Evolutionary conservation across 2,888 invertebrate genomes (phyloP).

Genomic region (Nesidiocoris tenuis): DNA sequence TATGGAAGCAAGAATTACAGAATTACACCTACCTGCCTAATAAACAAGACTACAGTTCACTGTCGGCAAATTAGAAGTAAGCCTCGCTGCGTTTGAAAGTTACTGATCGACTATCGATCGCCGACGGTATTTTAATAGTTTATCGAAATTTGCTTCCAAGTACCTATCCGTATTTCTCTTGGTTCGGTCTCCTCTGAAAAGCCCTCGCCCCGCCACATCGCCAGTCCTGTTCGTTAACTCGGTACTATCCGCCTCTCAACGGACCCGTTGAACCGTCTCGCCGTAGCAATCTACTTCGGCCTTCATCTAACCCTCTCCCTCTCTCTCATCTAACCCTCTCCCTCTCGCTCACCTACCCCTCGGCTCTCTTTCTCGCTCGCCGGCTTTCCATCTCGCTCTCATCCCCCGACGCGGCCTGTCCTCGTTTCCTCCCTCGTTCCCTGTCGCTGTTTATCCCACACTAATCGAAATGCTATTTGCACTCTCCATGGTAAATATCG

Average conservation of each 20-base stretch:
- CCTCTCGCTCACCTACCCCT: background rate
- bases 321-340: background rate
- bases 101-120: too few species aligned
- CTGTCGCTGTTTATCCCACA: slow-evolving; percentile 16
- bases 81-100: too few species aligned
- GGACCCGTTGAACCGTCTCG: background rate
- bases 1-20: too few species aligned
- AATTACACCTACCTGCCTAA: too few species aligned
- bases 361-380: too few species aligned
- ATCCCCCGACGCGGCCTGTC: background rate
- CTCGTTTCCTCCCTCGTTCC: background rate
- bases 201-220: background rate
- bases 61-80: too few species aligned
- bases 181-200: background rate
- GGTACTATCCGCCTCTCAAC: background rate
- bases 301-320: background rate
- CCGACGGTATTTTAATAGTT: too few species aligned
- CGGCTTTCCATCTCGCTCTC: background rate
- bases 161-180: background rate
- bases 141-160: background rate
- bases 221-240: background rate
- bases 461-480: slow-evolving; percentile 37
- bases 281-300: background rate
- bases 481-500: slow-evolving; percentile 33
- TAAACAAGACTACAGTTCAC: too few species aligned